These are phyloP conservation scores for Hydrophis major DNA, from an alignment of 2,797 vertebrate species.

Conservation along the genomic window DNA sequence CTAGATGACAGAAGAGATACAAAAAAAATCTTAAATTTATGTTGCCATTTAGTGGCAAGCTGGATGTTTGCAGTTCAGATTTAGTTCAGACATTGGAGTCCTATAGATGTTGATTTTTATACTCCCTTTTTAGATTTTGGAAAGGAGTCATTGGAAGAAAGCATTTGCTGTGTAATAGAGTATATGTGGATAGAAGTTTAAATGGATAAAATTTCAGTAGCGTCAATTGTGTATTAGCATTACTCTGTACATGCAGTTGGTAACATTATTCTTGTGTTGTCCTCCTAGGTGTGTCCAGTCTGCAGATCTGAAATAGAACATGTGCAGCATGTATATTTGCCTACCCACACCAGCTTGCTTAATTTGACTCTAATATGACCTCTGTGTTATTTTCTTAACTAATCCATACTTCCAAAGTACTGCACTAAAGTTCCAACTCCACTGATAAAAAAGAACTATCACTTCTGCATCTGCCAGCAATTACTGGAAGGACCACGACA, in stretches of 20 bases:
- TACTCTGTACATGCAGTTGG: not conserved
- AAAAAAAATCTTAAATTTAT: not conserved
- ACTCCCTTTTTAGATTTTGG: not conserved
- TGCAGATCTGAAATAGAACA: slow-evolving; percentile 91
- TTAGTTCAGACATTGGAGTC: not conserved
- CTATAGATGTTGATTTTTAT: not conserved
- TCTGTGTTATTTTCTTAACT: slow-evolving; percentile 13
- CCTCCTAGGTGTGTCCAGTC: slow-evolving; percentile 86
- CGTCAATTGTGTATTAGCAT: not conserved
- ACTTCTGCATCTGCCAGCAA: slow-evolving; percentile 48
- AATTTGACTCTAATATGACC: slow-evolving; percentile 80
- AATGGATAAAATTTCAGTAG: not conserved
- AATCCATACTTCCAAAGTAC: slow-evolving; percentile 60
- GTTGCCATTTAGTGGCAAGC: not conserved
- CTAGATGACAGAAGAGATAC: not conserved
- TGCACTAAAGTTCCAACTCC: slow-evolving; percentile 68
- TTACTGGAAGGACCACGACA: slow-evolving; percentile 33
- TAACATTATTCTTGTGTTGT: not conserved
- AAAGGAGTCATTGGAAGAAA: not conserved
- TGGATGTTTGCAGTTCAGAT: not conserved
- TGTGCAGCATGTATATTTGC: slow-evolving; percentile 94
- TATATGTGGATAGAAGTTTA: not conserved
- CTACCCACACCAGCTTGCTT: slow-evolving; percentile 94
- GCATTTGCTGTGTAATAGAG: not conserved
- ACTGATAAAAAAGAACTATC: slow-evolving; percentile 58